Evolutionary conservation across 2,797 vertebrate genomes (phyloP), one percentile per base, ranked within the genome.

Genomic region (Bradypodion pumilum): DNA sequence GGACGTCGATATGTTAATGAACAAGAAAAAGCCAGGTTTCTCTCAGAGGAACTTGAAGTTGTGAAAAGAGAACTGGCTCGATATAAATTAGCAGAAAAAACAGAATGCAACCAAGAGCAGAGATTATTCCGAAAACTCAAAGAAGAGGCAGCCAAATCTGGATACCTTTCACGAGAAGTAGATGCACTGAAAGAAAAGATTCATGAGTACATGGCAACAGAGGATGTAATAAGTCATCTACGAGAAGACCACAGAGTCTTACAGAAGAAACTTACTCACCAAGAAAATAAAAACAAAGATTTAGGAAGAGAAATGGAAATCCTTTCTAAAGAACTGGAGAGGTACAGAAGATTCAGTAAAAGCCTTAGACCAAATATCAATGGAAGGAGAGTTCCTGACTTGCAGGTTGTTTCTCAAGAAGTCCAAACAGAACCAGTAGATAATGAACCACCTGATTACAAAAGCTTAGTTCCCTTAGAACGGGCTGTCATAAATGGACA

Each of bases 111-210:
- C 88, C 97, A 99, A 80, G 98, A 99, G 89, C 97, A 98, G 35
- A 94, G 95, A 72, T 96, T 99, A 81, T 98, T 98, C 83, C 98
- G 97, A 93, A 97, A 97, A 82, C 93, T 99, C 78, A 98, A 96
- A 94, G 99, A 99, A 62, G 98, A 99, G 89, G 98, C 98, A 94
- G 97, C 97, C 4, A 99, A 98, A 90, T 98, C 98, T 0, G 97
- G 97, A 75, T 97, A 99, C 78, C 92, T 99, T 86, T 97, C 96
- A 62, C 96, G 97, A 94, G 98, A 99, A 93, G 97, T 98, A 5
- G 97, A 96, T 74, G 97, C 97, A 86, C 94, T 99, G 78, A 99
- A 98, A 91, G 98, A 99, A 92, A 99, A 99, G 94, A 97, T 99
- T 90, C 97, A 99, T 40, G 97, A 98, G 80, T 98, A 97, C 66